Evolutionary conservation across 2,113 vertebrate species (phyloP).

Genomic region (Halcyon malimbica): DNA sequence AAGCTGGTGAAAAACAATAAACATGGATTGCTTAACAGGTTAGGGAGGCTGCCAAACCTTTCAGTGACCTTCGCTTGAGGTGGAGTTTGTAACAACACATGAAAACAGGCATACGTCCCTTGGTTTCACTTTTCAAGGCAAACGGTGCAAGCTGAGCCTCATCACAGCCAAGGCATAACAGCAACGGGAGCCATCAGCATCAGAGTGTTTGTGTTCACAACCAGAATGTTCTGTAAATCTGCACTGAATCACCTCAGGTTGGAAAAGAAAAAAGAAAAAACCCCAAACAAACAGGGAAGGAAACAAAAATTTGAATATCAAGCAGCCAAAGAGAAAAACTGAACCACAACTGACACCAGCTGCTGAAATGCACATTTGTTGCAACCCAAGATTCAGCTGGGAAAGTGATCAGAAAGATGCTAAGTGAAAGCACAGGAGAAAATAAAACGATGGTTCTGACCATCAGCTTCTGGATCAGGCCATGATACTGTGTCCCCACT

Average conservation of each 20-base stretch:
- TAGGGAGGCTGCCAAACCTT: background rate
- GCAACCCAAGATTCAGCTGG: background rate
- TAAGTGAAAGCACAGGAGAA: background rate
- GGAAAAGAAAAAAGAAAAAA: background rate
- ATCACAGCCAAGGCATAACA: background rate
- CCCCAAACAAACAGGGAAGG: background rate
- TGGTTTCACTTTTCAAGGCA: constrained; percentile 19
- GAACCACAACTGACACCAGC: background rate
- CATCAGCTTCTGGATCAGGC: background rate
- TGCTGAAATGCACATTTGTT: background rate
- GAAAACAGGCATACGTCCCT: background rate
- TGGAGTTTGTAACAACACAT: background rate
- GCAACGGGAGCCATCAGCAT: background rate
- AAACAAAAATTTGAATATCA: background rate
- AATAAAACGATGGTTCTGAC: background rate
- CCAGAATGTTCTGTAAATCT: background rate
- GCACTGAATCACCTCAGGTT: background rate
- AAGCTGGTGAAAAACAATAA: background rate
- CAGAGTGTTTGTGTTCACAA: background rate
- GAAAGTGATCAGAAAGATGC: background rate
- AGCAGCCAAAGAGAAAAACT: background rate
- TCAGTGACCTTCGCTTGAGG: background rate
- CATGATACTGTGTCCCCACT: background rate
- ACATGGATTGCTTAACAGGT: background rate
- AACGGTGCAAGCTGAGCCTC: background rate